A percentile compares a stretch with the other conserved stretches of the same genome.
These are phyloP conservation scores for Pentamera pediparva DNA, from an alignment of 53 echinoderm and acorn worm species.

Conservation along the genomic window DNA sequence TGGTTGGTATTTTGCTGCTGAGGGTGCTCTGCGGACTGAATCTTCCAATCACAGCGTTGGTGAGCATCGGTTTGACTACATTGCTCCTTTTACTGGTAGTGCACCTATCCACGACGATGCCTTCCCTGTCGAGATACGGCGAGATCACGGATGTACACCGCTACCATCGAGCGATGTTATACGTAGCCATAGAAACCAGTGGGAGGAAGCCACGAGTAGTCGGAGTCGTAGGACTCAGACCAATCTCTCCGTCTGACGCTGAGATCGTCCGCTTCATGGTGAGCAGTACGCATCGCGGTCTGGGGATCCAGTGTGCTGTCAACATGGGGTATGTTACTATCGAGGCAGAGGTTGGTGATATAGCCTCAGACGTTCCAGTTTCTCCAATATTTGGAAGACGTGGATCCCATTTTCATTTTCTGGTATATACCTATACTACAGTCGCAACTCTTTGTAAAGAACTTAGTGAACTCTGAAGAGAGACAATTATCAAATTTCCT, in stretches of 20 bases:
- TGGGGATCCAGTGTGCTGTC: not conserved
- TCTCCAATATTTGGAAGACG: not conserved
- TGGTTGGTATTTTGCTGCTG: too few relatives aligned
- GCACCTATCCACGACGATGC: too few relatives aligned
- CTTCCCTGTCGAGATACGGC: too few relatives aligned
- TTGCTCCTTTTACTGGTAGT: too few relatives aligned
- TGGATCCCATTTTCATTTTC: too few relatives aligned
- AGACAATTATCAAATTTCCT: too few relatives aligned
- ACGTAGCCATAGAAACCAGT: not conserved
- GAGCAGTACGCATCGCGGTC: not conserved
- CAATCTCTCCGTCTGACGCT: not conserved
- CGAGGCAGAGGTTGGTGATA: not conserved
- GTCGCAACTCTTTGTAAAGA: too few relatives aligned
- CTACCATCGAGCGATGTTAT: not conserved
- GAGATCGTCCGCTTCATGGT: slow-evolving; percentile 5
- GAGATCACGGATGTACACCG: not conserved
- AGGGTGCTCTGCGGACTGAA: too few relatives aligned
- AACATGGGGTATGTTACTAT: not conserved
- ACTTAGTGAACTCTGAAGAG: too few relatives aligned
- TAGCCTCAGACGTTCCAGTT: not conserved
- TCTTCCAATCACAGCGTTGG: too few relatives aligned
- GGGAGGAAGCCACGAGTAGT: not conserved
- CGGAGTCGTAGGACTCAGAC: slow-evolving; percentile 1
- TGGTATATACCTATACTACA: too few relatives aligned
- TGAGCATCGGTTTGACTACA: too few relatives aligned